Evolutionary conservation across 2,797 vertebrate genomes (phyloP), one percentile per base, ranked within the genome.

Genomic region (Luscinia luscinia): DNA sequence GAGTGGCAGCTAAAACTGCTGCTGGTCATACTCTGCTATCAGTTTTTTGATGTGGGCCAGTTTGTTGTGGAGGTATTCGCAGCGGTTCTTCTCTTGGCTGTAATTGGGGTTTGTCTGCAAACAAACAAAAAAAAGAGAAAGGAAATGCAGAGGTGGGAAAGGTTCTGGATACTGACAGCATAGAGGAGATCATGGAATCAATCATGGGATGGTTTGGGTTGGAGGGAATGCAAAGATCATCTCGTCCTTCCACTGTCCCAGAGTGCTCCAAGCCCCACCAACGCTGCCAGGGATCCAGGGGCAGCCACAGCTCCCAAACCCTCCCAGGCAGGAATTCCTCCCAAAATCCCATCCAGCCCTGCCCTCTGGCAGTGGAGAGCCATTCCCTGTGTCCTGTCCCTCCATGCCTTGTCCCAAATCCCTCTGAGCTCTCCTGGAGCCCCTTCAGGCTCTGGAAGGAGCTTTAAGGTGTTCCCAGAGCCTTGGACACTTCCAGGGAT

Each of bases 11-110:
- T 98, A 98, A 84, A 99, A 98, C 97, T 99, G 99, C 97, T 98
- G 98, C 97, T 99, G 99, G 98, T 99, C 99, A 24, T 99, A 99
- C 95, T 99, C 98, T 51, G 99, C 98, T 97, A 99, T 99, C 95
- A 99, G 98, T 98, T 98, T 98, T 98, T 99, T 99, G 97, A 99
- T 99, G 96, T 99, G 99, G 77, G 99, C 99, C 98, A 99, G 99
- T 98, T 99, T 99, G 98, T 99, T 99, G 98, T 99, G 99, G 96
- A 99, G 99, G 98, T 99, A 99, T 98, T 99, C 99, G 87, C 99
- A 99, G 97, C 99, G 99, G 95, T 99, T 99, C 98, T 99, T 99
- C 98, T 99, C 99, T 97, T 99, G 98, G 98, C 98, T 98, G 98
- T 99, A 99, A 93, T 99, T 99, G 92, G 99, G 99, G 97, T 99